A percentile compares a stretch with the other conserved stretches of the same genome.
Conservation (phyloP, 2,888 invertebrate genomes). For the Cheiracanthium punctorium region DNA sequence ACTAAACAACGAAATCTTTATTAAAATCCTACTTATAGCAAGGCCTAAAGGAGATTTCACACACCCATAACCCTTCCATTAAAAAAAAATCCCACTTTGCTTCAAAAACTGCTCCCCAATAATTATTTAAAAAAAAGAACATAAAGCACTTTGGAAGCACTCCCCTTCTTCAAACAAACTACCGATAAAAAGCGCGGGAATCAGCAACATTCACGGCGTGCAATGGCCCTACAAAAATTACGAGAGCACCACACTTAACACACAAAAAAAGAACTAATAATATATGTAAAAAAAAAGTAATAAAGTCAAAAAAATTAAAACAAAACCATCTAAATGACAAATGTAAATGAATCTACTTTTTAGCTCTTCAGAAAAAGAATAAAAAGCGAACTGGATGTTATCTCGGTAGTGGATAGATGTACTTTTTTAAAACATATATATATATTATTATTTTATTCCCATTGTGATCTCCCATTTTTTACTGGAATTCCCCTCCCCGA, state of each 20-base stretch:
- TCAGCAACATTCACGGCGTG: neutral
- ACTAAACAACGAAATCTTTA: too few species aligned
- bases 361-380: constrained; percentile 23
- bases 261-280: neutral
- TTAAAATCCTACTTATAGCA: too few species aligned
- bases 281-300: neutral
- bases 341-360: constrained; percentile 46
- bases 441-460: neutral
- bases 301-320: neutral
- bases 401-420: neutral
- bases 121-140: too few species aligned
- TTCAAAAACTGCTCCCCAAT: too few species aligned
- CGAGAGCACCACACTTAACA: neutral
- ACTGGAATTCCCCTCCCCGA: neutral
- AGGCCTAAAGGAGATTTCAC: too few species aligned
- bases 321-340: constrained; percentile 53
- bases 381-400: neutral
- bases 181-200: neutral
- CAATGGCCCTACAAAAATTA: neutral
- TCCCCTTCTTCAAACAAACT: too few species aligned
- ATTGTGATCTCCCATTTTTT: neutral
- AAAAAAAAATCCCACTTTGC: too few species aligned
- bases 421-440: too few species aligned
- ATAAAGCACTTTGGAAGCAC: too few species aligned
- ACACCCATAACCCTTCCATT: too few species aligned